These are phyloP conservation scores for Malurus elegans DNA, from an alignment of 2,113 vertebrate species.

Conservation along the genomic window DNA sequence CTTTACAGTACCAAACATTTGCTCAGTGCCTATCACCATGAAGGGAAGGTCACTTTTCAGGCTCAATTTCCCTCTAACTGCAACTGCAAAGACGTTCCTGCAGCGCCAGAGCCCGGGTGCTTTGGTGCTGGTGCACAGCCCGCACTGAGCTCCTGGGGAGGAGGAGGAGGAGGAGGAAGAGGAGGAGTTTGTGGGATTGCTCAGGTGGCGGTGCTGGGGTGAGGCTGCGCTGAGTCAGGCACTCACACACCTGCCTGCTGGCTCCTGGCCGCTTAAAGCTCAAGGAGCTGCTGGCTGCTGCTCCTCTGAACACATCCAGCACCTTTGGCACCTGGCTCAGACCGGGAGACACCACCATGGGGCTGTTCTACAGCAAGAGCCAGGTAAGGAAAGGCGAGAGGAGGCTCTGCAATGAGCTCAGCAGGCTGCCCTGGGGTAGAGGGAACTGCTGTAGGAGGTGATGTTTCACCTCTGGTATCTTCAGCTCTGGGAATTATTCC, in stretches of 20 bases:
- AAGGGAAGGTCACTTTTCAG: not conserved
- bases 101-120: accelerated
- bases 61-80: accelerated
- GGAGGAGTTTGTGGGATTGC: constrained; percentile 44
- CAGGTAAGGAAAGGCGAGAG: constrained; percentile 36
- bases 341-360: not conserved
- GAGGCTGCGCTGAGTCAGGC: constrained; percentile 70
- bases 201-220: not conserved
- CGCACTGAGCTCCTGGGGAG: accelerated
- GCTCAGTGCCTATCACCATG: not conserved
- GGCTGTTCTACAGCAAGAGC: constrained; percentile 47
- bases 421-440: not conserved
- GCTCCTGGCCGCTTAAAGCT: constrained; percentile 28
- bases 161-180: not conserved
- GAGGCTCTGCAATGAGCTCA: not conserved
- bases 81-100: not conserved
- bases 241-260: constrained; percentile 46
- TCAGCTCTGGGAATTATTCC: not conserved
- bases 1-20: not conserved
- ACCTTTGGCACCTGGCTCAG: not conserved
- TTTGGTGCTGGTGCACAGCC: accelerated
- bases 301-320: not conserved
- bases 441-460: not conserved
- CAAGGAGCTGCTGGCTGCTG: not conserved
- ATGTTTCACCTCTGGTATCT: not conserved